Conservation (phyloP, 2,113 vertebrate species). For the Otis tarda region DNA sequence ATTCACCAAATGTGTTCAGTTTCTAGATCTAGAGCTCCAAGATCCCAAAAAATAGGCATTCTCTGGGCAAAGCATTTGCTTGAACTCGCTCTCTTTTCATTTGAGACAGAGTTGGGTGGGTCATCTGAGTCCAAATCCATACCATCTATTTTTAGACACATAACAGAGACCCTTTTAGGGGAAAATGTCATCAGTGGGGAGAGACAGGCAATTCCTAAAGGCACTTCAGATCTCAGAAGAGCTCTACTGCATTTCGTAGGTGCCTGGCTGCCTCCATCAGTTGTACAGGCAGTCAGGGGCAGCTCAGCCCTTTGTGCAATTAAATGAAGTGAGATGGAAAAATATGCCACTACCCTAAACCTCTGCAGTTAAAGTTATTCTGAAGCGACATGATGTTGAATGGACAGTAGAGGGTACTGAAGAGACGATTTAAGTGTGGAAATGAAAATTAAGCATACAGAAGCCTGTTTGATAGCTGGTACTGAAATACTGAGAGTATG, state of each 20-base stretch:
- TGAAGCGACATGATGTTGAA: not conserved
- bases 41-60: not conserved
- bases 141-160: not conserved
- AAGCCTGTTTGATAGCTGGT: not conserved
- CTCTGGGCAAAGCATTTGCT: not conserved
- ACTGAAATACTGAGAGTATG: not conserved
- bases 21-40: not conserved
- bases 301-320: not conserved
- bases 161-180: not conserved
- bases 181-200: not conserved
- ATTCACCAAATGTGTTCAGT: not conserved
- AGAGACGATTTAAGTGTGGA: conserved; percentile 21
- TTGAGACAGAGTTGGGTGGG: not conserved
- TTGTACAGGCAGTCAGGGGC: not conserved
- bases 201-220: not conserved
- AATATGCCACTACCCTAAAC: not conserved
- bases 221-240: not conserved
- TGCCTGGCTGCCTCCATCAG: not conserved
- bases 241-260: not conserved
- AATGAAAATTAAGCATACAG: not conserved
- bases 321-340: not conserved
- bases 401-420: conserved; percentile 48
- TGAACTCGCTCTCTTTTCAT: not conserved
- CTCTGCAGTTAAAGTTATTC: not conserved
- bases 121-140: not conserved